Base-by-base conservation (phyloP, 2,888 invertebrate genomes). In the Parnassius orleans region DNA sequence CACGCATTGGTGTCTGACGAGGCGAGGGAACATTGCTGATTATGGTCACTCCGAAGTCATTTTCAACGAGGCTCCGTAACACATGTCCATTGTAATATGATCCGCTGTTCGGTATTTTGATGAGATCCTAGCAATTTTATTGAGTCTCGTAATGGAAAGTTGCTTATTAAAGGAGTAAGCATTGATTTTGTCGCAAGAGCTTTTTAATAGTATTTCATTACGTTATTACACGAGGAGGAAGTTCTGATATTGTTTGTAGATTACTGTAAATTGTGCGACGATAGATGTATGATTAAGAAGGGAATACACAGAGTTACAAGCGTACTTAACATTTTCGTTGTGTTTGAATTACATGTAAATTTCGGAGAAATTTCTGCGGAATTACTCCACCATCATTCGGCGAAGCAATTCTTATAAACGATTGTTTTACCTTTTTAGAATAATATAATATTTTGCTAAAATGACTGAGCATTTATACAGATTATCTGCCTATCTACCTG, bases 91-190 rank as follows among this genome's bases (percentile, higher is more conserved):
- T 75, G 78, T 75, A 79, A 83, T 84, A 78, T 77, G 80, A 83
- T 82, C 84, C 78, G 75, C 78, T 78, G 83, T 86, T 84, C 79
- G 86, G 85, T 80, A 80, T 84, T 84, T 84, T 83, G 84, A 86
- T 86, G 83, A 80, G 83, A 76, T 74, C 72, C 72, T 73, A 74
- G 73, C 74, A 71, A 74, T 75, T 72, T 78, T 79, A 80, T 79
- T 79, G 75, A 77, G 72, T 68, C 73, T 72, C 59, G 70, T 72
- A 74, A 74, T 74, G 75, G 75, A 69, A 74, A 72, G 73, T 69
- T 68, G 72, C 72, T 74, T 75, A 74, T 73, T 71, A 71, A 71
- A 72, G 69, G 69, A 70, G 72, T 73, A 69, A 67, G 66, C 70
- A 55, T 59, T 54, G 47, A 59, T 61, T 65, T 64, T 62, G 59